Evolutionary conservation across 2,113 vertebrate species (phyloP).

Genomic region (Pardalotus punctatus): DNA sequence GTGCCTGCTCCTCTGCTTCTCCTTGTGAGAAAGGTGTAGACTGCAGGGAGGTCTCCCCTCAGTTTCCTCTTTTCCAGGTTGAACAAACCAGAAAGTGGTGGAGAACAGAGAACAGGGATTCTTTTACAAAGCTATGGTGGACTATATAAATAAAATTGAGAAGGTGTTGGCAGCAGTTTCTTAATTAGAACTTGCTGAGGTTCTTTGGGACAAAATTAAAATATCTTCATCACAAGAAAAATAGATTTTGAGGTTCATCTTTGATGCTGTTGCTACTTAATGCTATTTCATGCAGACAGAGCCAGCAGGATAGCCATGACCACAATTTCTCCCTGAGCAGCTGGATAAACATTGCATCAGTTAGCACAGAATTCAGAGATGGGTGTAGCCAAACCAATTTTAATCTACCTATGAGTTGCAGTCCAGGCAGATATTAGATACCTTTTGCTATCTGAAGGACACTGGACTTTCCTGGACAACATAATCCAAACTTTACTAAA

Average conservation of each 20-base stretch:
- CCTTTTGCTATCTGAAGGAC: neutral
- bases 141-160: slow-evolving; percentile 15
- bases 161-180: slow-evolving; percentile 1
- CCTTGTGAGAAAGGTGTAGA: neutral
- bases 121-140: neutral
- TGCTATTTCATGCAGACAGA: neutral
- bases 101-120: neutral
- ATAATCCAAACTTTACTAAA: neutral
- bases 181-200: neutral
- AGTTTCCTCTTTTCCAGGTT: neutral
- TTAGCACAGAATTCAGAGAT: neutral
- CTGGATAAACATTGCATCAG: neutral
- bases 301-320: neutral
- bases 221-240: neutral
- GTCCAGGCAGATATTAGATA: neutral
- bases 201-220: neutral
- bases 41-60: neutral
- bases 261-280: neutral
- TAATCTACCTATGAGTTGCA: neutral
- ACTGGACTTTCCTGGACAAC: neutral
- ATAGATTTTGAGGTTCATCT: neutral
- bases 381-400: neutral
- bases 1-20: neutral
- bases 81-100: neutral
- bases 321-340: neutral